phyloP scores from a whole-genome alignment of 2,113 vertebrate species.

The Amphilophus citrinellus region DNA sequence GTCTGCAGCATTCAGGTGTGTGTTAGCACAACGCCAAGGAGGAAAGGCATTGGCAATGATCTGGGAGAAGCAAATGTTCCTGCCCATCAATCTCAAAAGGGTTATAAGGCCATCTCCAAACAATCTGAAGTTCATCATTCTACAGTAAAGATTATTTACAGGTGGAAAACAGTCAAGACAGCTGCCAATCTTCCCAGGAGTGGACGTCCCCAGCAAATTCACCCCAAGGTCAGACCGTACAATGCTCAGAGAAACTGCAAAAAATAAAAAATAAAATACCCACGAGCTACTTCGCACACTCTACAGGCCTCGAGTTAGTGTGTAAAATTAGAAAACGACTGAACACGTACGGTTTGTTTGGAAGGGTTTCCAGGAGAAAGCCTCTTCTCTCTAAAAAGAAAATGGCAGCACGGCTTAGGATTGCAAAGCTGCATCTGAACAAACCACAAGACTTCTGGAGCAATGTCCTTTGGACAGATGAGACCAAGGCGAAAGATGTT shows the following conservation, averaged over 20 bases:
- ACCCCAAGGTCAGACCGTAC: not conserved
- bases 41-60: not conserved
- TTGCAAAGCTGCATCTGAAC: not conserved
- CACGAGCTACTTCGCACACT: not conserved
- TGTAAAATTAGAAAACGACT: not conserved
- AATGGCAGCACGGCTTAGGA: not conserved
- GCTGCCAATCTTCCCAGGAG: not conserved
- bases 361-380: not conserved
- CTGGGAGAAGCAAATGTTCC: not conserved
- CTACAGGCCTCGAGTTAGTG: not conserved
- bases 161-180: not conserved
- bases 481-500: not conserved
- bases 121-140: not conserved
- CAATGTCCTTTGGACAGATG: not conserved
- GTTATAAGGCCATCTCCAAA: not conserved
- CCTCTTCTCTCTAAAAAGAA: not conserved
- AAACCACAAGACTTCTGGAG: conserved; percentile 2
- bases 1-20: not conserved
- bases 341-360: not conserved
- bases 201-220: not conserved
- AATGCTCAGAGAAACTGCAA: not conserved
- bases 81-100: not conserved
- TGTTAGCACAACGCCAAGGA: not conserved
- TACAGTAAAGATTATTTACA: not conserved
- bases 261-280: not conserved